A percentile compares a stretch with the other conserved stretches of the same genome.
phyloP scores from a whole-genome alignment of 1,140 invertebrate species.

The Lepidurus couesii region DNA sequence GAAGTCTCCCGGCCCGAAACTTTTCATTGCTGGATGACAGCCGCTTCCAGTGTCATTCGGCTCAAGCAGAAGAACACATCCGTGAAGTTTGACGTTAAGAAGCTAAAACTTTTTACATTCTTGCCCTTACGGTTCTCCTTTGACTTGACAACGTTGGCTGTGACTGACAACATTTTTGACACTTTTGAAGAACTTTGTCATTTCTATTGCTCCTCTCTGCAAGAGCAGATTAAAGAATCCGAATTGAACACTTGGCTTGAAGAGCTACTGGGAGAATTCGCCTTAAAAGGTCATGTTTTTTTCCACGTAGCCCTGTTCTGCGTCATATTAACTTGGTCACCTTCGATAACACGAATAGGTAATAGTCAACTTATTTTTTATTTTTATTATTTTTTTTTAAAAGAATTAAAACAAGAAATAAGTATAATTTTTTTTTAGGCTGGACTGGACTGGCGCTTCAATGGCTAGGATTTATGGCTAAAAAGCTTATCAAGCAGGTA shows the following conservation, averaged over 20 bases:
- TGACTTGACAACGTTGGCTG: background rate
- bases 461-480: background rate
- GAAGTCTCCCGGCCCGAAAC: background rate
- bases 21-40: background rate
- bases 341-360: background rate
- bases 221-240: background rate
- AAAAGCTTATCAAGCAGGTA: background rate
- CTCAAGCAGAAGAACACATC: background rate
- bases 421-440: background rate
- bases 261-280: background rate
- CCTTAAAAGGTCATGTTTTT: background rate
- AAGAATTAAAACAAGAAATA: background rate
- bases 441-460: background rate
- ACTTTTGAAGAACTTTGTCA: background rate
- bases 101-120: background rate
- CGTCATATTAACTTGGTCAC: background rate
- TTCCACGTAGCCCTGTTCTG: background rate
- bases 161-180: background rate
- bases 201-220: background rate
- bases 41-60: background rate
- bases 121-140: background rate
- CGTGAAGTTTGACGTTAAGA: background rate
- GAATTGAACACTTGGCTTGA: background rate
- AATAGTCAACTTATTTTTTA: background rate
- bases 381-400: background rate